Percentiles rank a stretch among this genome's conserved stretches.
Conservation (phyloP, 1,140 invertebrate species). For the Ladona fulva region DNA sequence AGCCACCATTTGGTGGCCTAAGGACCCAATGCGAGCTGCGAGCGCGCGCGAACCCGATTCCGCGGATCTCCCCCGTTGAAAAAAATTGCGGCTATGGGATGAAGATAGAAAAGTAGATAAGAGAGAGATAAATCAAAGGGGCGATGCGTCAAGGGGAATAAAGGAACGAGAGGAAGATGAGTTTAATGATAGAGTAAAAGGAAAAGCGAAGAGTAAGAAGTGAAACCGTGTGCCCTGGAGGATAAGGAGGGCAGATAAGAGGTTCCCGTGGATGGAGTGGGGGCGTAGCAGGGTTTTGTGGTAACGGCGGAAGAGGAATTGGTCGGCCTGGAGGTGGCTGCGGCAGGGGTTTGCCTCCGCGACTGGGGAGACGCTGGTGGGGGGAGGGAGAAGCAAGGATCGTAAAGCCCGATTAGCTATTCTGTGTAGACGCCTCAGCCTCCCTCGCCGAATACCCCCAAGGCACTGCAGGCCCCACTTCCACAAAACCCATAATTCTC, state of each 20-base stretch:
- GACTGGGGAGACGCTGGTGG: not conserved
- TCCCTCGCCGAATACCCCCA: not conserved
- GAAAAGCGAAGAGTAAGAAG: not conserved
- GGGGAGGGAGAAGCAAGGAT: not conserved
- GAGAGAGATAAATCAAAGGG: not conserved
- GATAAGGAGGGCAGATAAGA: not conserved
- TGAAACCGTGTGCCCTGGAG: not conserved
- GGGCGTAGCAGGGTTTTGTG: not conserved
- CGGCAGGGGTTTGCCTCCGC: not conserved
- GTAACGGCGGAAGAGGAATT: not conserved
- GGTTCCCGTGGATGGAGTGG: not conserved
- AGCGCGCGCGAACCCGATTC: too few species aligned
- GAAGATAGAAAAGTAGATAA: too few species aligned
- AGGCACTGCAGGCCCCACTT: not conserved
- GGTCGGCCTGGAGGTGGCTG: not conserved
- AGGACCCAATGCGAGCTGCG: too few species aligned
- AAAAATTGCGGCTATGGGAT: too few species aligned
- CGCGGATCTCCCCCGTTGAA: too few species aligned
- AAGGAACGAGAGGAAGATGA: not conserved
- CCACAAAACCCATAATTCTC: not conserved
- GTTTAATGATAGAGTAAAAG: not conserved
- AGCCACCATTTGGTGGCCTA: too few species aligned
- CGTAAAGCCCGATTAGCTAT: slow-evolving; percentile 8
- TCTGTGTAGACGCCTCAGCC: not conserved
- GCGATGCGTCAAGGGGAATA: not conserved